A percentile compares a stretch with the other conserved stretches of the same genome.
These are phyloP conservation scores for Drosophila tanythrix DNA, from an alignment of 2,888 invertebrate genomes.

Conservation along the genomic window DNA sequence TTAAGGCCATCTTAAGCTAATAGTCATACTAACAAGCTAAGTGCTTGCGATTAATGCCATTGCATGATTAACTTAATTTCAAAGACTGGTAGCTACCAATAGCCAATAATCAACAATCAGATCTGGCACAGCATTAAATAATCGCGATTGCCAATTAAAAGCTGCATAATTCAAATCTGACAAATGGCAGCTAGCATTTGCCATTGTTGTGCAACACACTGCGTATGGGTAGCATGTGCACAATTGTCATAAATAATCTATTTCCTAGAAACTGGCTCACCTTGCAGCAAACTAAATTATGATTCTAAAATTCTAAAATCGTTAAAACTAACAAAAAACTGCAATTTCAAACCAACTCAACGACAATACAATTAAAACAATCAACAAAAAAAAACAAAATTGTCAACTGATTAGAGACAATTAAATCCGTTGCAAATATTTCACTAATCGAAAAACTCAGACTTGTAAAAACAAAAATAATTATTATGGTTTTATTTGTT, in stretches of 20 bases:
- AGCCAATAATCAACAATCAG: background rate
- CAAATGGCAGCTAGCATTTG: slow-evolving; percentile 15
- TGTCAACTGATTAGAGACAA: slow-evolving; percentile 34
- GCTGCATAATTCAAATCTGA: slow-evolving; percentile 16
- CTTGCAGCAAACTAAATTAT: slow-evolving; percentile 19
- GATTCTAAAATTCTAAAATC: slow-evolving; percentile 48
- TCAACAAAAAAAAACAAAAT: slow-evolving; percentile 25
- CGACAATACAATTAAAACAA: slow-evolving; percentile 24
- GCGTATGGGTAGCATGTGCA: slow-evolving; percentile 56
- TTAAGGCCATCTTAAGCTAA: background rate
- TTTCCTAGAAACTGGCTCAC: slow-evolving; percentile 50
- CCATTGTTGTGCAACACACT: slow-evolving; percentile 44
- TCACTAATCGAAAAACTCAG: background rate
- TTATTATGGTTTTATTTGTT: background rate
- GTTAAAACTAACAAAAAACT: background rate
- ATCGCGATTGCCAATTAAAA: slow-evolving; percentile 36
- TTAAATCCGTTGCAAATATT: slow-evolving; percentile 47
- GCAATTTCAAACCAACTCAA: background rate
- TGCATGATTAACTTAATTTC: background rate
- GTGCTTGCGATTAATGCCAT: background rate
- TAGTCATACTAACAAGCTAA: background rate
- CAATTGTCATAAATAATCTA: slow-evolving; percentile 53
- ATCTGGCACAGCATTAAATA: slow-evolving; percentile 6
- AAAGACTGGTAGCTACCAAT: background rate
- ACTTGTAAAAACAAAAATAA: background rate